These are phyloP conservation scores for Aplysina aerophoba DNA, from an alignment of 37 sponge, comb jelly and placozoan genomes.

Conservation along the genomic window DNA sequence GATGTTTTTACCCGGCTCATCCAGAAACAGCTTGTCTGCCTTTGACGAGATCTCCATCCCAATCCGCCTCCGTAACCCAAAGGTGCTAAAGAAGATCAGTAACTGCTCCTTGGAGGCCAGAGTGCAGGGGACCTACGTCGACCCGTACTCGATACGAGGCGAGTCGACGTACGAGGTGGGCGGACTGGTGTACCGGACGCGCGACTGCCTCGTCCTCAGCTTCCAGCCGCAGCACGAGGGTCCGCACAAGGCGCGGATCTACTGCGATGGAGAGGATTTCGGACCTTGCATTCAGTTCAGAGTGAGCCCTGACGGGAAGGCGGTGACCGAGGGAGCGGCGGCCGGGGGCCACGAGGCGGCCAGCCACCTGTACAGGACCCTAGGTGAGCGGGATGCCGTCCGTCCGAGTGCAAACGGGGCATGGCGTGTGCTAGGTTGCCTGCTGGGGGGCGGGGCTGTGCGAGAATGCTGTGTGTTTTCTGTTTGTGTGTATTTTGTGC, in stretches of 20 bases:
- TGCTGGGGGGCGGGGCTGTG: too few species aligned
- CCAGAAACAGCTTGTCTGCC: background rate
- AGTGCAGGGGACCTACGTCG: background rate
- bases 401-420: too few species aligned
- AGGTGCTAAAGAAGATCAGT: background rate
- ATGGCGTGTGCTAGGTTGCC: too few species aligned
- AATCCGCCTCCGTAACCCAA: background rate
- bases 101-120: conserved; percentile 12
- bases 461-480: too few species aligned
- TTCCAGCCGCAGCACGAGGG: conserved; percentile 57
- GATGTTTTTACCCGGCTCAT: background rate
- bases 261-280: conserved; percentile 16
- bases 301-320: background rate
- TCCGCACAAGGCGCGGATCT: conserved; percentile 58
- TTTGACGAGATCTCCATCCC: conserved; percentile 4
- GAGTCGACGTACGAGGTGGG: background rate
- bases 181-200: conserved; percentile 1
- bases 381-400: background rate
- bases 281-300: background rate
- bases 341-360: too few species aligned
- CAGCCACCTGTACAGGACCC: background rate
- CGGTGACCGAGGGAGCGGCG: background rate
- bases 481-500: too few species aligned
- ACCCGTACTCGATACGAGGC: conserved; percentile 2
- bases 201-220: conserved; percentile 35